Conservation (phyloP, 2,797 vertebrate genomes). For the Alca torda region DNA sequence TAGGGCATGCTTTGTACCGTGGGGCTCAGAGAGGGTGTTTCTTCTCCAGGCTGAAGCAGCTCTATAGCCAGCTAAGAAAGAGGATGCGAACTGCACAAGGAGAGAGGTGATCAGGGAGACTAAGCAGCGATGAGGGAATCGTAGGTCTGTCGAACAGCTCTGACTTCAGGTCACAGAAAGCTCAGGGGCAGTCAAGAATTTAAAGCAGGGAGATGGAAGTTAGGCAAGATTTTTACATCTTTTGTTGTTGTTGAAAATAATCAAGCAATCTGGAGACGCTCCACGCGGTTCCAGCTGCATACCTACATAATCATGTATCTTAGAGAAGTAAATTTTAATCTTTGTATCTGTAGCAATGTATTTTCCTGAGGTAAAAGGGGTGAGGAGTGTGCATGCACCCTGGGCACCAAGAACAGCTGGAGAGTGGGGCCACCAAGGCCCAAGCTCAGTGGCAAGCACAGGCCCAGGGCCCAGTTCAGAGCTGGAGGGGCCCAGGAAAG, state of each 20-base stretch:
- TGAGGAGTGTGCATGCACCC: not conserved
- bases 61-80: not conserved
- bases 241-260: not conserved
- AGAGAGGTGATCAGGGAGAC: not conserved
- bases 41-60: not conserved
- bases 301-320: not conserved
- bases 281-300: not conserved
- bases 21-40: not conserved
- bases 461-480: not conserved
- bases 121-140: not conserved
- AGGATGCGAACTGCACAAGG: not conserved
- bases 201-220: not conserved
- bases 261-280: not conserved
- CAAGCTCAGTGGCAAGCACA: not conserved
- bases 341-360: not conserved
- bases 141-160: not conserved
- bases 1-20: not conserved
- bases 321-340: not conserved
- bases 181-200: not conserved
- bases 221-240: not conserved
- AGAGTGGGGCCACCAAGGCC: not conserved
- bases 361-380: not conserved
- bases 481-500: not conserved
- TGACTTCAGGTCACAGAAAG: not conserved
- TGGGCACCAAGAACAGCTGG: not conserved